Base-by-base conservation (phyloP, 1,140 invertebrate genomes). In the Muscidifurax raptorellus region DNA sequence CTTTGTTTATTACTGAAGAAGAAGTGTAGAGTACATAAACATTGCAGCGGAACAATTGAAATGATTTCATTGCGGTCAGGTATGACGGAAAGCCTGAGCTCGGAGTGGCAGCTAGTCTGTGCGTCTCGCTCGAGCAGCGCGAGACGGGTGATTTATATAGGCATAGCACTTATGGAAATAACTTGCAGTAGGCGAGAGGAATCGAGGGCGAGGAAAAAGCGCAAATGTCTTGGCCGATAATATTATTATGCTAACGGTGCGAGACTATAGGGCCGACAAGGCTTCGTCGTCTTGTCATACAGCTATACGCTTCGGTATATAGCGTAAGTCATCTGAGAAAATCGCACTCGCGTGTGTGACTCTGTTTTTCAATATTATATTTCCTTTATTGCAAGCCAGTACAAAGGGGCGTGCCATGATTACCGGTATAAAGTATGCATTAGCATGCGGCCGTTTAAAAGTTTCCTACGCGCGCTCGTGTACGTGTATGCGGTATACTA, bases 151-250 rank as follows among this genome's bases (percentile, higher is more conserved):
- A 85, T 85, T 85, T 85, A 85, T 76, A 80, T 27, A 66, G 69
- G 52, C 74, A 27, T 13, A 64, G 75, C 80, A 72, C 75, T 85
- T 85, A 85, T 85, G 80, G 84, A 85, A 82, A 85, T 85, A 44
- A 64, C n/a, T 9, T 32, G 75, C 75, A 72, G 75, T 79, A 79
- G 84, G 52, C 64, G 69, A 40, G 40, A 67, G 30, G 64, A 72
- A 85, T 78, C 74, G 84, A 80, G 84, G 79, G 44, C 75, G 80
- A 79, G 66, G 72, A 81, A 81, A 77, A 66, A 59, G 47, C 52
- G 71, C 77, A 12, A 85, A 80, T 80, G 76, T 84, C 83, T 84
- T 52, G 66, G 36, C 44, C 77, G 77, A 80, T 80, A 84, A 84
- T 84, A 74, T 74, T 83, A 79, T 83, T 83, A 78, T 83, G 64